Evolutionary conservation across 2,888 invertebrate species (phyloP), one percentile per base, ranked within the genome.

Genomic region (Idaea biselata): DNA sequence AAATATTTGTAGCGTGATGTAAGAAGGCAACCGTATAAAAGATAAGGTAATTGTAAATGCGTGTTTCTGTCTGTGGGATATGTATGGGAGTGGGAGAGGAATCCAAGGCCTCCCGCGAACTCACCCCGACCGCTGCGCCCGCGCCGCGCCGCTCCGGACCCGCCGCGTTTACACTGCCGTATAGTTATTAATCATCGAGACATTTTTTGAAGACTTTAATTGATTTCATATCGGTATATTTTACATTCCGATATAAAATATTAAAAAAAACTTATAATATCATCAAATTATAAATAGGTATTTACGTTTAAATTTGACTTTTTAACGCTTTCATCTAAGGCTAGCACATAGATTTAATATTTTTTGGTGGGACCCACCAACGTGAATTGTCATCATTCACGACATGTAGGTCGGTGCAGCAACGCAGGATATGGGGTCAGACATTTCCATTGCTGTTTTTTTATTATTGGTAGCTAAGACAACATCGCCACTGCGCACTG

Each of bases 1-100:
- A 78, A 86, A 89, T 88, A 84, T 85, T 88, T 86, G 89, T 87
- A 79, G 82, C 73, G 76, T 88, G 88, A 89, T 87, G 89, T 88
- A 87, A 89, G 87, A 78, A 86, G 86, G 77, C 79, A 72, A 74
- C 77, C 73, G 74, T 76, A 73, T 71, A 75, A 69, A 79, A 84
- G 90, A 90, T 90, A 90, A 88, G 84, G 85, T 91, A 89, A 90
- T 89, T 90, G 89, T 88, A 73, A 89, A 90, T 89, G 80, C 89
- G 76, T 89, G 90, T 90, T 83, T 78, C 88, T 88, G 90, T 89
- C 87, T 73, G 77, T 69, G 74, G 79, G 80, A 89, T 87, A 86
- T 44, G 44, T 87, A 89, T 88, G 78, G 81, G 79, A 72, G 73
- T 69, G 78, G 76, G 76, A 70, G 56, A 16, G 18, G 56, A 14